Conservation (phyloP, 2,797 vertebrate genomes). For the Austrolebias charrua region DNA sequence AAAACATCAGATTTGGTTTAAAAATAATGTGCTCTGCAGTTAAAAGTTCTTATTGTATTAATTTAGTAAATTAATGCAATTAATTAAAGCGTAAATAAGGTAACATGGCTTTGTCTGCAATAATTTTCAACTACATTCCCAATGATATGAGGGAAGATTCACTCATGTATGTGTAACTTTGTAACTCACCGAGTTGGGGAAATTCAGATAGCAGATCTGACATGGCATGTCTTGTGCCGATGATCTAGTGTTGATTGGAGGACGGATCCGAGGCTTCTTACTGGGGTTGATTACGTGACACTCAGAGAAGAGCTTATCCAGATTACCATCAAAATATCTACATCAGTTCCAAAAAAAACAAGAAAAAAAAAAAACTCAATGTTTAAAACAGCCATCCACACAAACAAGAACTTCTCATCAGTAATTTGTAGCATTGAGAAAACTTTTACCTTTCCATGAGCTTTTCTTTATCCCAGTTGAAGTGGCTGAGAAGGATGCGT, state of each 20-base stretch:
- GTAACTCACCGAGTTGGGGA: constrained; percentile 95
- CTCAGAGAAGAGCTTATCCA: constrained; percentile 99
- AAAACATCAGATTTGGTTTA: too few relatives aligned
- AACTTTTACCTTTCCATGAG: constrained; percentile 95
- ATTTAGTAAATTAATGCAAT: too few relatives aligned
- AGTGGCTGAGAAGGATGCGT: constrained; percentile 99
- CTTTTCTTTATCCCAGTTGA: constrained; percentile 99
- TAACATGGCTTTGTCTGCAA: background rate
- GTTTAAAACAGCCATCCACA: background rate
- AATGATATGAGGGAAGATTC: background rate
- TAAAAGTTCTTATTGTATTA: background rate
- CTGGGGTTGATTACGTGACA: constrained; percentile 99
- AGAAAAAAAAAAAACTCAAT: background rate
- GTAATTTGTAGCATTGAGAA: background rate
- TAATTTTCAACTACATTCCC: background rate
- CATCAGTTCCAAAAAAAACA: constrained; percentile 23
- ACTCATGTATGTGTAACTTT: background rate
- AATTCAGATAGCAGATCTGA: constrained; percentile 99
- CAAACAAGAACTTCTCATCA: background rate
- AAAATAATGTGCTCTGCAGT: background rate
- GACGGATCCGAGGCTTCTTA: constrained; percentile 97
- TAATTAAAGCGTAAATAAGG: too few relatives aligned
- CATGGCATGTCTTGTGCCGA: constrained; percentile 98
- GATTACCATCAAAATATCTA: constrained; percentile 99
- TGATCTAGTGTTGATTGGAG: constrained; percentile 95